phyloP scores from a whole-genome alignment of 2,113 vertebrate species.

The Xyrauchen texanus region DNA sequence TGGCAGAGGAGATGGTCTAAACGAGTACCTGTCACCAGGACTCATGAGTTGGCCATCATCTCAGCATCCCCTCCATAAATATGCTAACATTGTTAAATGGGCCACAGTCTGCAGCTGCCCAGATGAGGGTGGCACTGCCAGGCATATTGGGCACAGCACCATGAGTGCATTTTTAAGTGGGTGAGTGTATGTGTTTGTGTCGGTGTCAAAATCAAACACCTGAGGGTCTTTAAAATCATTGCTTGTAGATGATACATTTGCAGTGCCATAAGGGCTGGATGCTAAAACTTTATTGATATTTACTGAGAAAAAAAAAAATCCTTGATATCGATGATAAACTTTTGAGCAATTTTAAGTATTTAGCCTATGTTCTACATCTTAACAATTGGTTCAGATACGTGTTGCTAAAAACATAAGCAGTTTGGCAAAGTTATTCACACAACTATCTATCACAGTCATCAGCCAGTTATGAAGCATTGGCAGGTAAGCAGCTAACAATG shows the following conservation, averaged over 20 bases:
- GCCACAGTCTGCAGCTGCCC: constrained; percentile 38
- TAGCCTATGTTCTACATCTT: no score
- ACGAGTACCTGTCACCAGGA: constrained; percentile 57
- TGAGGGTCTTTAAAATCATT: constrained; percentile 13
- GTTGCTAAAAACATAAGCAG: no score
- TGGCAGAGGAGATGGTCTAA: constrained; percentile 57
- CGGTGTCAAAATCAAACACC: neutral
- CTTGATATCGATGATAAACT: no score
- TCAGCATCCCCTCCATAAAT: constrained; percentile 53
- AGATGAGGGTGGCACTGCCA: constrained; percentile 18
- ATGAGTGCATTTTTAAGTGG: neutral
- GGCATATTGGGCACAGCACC: neutral
- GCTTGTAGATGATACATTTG: neutral
- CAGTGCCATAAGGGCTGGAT: no score
- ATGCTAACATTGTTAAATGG: constrained; percentile 63
- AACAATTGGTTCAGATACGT: no score
- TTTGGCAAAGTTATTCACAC: no score
- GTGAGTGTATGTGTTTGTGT: neutral
- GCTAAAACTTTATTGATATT: no score
- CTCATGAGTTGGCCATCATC: constrained; percentile 51
- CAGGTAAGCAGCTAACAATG: no score
- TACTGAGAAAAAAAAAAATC: no score
- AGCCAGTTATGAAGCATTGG: no score
- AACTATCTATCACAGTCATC: no score
- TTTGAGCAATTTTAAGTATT: no score